Evolutionary conservation across 1,140 invertebrate species (phyloP), one percentile per base, ranked within the genome.

Genomic region (Scaptomyza graminum): DNA sequence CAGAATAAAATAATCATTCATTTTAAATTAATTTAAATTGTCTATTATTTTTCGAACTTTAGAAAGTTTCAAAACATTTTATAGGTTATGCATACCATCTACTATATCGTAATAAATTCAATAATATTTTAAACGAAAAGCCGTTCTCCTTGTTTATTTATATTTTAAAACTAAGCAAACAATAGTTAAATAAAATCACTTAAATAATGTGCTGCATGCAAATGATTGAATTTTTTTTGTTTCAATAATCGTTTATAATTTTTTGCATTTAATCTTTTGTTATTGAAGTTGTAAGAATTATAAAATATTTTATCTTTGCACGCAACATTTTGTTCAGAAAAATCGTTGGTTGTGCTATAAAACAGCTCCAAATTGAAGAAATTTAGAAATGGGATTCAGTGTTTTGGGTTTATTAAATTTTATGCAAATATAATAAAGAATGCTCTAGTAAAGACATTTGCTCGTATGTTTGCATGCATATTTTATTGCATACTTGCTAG

Each of bases 401-500:
- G 25, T 37, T 66, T 65, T 47, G 31, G 55, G 63, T 43, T 50
- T 62, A 39, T 72, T 68, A 43, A 55, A 67, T 72, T 68, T 68
- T 68, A 73, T 65, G 63, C 44, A 72, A 60, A 60, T 67, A 60
- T 47, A 39, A 54, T 67, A 67, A 66, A 65, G 44, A 50, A 44
- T 46, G 34, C 54, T 70, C 44, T 50, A 37, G 31, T 49, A 18
- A 16, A 28, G 63, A 43, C 43, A 66, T 62, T 60, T 51, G 43
- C 28, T 51, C 56, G 44, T 56, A 68, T 65, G 64, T 57, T 74
- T 81, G 82, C 70, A 67, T 81, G 73, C 80, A 85, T 82, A 87
- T 82, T 87, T 85, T 82, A 85, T 87, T 87, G 61, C 75, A 65
- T 66, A 74, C 69, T 72, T 76, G 51, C 13, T 55, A 47, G 46